Conservation (phyloP, 2,113 vertebrate species). For the Tragelaphus scriptus region DNA sequence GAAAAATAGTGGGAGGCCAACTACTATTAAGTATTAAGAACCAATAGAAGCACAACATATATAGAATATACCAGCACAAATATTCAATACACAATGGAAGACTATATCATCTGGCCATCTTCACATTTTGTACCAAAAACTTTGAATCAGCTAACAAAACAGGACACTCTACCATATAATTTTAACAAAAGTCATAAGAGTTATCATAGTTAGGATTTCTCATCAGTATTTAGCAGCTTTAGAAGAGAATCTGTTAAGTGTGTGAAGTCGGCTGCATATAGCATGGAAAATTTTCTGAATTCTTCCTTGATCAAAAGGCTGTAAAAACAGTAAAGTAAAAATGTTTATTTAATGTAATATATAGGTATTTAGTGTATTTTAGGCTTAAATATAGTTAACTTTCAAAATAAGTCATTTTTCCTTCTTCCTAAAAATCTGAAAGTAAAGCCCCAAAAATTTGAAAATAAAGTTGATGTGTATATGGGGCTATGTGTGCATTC, state of each 20-base stretch:
- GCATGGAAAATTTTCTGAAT: slow-evolving; percentile 81
- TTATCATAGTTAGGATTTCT: slow-evolving; percentile 74
- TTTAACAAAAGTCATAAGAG: slow-evolving; percentile 63
- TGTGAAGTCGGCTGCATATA: slow-evolving; percentile 77
- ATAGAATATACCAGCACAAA: neutral
- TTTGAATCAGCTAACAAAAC: slow-evolving; percentile 64
- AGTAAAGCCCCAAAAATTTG: neutral
- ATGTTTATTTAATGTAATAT: slow-evolving; percentile 57
- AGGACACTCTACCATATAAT: slow-evolving; percentile 45
- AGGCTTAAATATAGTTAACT: slow-evolving; percentile 2
- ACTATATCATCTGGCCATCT: neutral
- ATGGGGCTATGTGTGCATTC: neutral
- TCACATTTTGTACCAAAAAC: slow-evolving; percentile 37
- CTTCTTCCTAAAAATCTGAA: neutral
- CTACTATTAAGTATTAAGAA: neutral
- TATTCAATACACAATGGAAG: neutral
- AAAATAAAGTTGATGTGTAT: neutral
- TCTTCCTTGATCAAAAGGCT: slow-evolving; percentile 81
- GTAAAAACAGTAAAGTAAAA: slow-evolving; percentile 78
- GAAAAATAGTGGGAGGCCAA: neutral
- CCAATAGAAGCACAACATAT: neutral
- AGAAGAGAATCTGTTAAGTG: slow-evolving; percentile 81
- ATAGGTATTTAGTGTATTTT: slow-evolving; percentile 18
- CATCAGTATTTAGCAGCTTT: slow-evolving; percentile 78
- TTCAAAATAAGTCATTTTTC: slow-evolving; percentile 23